phyloP scores from a whole-genome alignment of 2,113 vertebrate species.

The Dinomys branickii region DNA sequence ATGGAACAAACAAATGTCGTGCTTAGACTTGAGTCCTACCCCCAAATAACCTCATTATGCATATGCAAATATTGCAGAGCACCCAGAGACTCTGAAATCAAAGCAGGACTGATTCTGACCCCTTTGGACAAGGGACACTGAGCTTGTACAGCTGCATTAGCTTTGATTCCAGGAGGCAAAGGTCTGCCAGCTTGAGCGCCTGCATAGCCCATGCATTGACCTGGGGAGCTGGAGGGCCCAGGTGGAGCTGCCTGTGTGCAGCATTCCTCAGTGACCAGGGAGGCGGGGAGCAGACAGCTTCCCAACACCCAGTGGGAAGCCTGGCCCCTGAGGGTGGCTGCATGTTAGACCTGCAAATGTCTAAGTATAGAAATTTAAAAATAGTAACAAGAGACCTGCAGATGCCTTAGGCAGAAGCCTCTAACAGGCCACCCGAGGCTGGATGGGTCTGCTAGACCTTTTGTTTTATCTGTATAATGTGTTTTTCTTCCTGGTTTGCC shows the following conservation, averaged over 20 bases:
- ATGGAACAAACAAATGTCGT: neutral
- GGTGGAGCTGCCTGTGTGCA: neutral
- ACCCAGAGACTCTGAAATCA: neutral
- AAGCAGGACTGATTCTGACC: neutral
- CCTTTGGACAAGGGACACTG: no score
- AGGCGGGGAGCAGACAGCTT: neutral
- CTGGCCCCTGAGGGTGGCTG: neutral
- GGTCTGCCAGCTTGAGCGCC: neutral
- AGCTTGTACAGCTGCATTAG: neutral
- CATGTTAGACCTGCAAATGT: neutral
- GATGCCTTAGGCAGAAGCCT: neutral
- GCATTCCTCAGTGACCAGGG: neutral
- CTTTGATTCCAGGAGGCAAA: neutral
- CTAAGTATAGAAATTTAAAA: conserved; percentile 56
- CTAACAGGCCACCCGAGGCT: neutral
- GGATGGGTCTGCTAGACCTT: neutral
- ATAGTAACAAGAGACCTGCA: conserved; percentile 11
- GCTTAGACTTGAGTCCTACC: no score
- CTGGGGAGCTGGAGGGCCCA: neutral
- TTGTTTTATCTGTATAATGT: neutral
- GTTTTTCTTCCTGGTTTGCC: neutral
- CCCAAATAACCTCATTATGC: neutral
- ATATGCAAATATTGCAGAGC: neutral
- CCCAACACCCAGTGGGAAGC: neutral
- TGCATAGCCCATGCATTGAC: neutral